Evolutionary conservation across 2,113 vertebrate genomes (phyloP), one percentile per base, ranked within the genome.

Genomic region (Sterna hirundo): DNA sequence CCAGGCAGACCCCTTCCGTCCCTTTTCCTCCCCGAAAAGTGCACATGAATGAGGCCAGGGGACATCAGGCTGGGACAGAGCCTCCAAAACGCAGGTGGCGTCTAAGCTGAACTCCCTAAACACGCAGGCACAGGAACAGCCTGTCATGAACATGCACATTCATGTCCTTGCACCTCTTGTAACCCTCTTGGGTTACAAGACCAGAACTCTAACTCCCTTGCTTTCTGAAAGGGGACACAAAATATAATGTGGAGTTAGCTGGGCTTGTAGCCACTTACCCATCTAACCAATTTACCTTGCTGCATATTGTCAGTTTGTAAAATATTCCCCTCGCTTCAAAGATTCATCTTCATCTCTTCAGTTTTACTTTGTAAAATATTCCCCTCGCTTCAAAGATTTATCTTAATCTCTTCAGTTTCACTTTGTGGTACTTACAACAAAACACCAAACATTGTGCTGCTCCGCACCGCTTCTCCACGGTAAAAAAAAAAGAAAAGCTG

Each of bases 81-180:
- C 30, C 11, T 65, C 47, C 54, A 55, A 72, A 76, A 85, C 15
- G 32, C 44, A 92, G 46, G 36, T 49, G 17, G 9, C 2, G 1
- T 17, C 26, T 25, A 25, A 49, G 26, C n/a, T 65, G 77, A 61
- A 69, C 44, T 14, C 2, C 1, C 44, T 66, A 13, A 54, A 27
- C 12, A 7, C 13, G 13, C 21, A 9, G 64, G 49, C 1, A 17
- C 25, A 46, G 72, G 40, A 69, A 23, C 44, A 64, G 32, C 11
- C 36, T 9, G 36, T 27, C 26, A 70, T 0, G 0, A 90, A 66
- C 9, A 6, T 1, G 15, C 51, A 44, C 4, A 1, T 26, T 57
- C 23, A 49, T 6, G 9, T 46, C 62, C 36, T 55, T 46, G 17
- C 6, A 32, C 10, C 19, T 4, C 36, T 51, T 71, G 64, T 51